Evolutionary conservation across 1,140 invertebrate species (phyloP).

Genomic region (Eriosoma lanigerum): DNA sequence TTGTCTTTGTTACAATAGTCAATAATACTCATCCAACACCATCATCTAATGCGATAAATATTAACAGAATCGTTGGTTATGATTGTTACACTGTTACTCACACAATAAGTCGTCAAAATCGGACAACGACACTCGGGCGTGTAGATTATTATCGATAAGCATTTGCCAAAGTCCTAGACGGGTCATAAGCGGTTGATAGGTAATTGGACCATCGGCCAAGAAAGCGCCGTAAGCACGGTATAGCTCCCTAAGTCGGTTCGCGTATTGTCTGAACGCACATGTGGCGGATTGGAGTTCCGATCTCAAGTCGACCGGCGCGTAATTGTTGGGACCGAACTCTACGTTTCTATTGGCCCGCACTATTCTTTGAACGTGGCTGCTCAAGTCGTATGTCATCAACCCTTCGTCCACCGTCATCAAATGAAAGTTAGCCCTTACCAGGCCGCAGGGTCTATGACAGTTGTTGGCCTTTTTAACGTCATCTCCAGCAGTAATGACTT

Average conservation of each 20-base stretch:
- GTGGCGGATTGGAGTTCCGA: neutral
- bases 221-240: neutral
- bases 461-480: no score
- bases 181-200: neutral
- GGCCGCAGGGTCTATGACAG: neutral
- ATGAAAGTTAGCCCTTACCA: neutral
- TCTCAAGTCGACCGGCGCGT: neutral
- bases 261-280: neutral
- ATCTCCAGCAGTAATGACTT: no score
- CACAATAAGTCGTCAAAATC: conserved; percentile 16
- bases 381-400: neutral
- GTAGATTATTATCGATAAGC: neutral
- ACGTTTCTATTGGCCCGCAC: neutral
- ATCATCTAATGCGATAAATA: no score
- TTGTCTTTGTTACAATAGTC: no score
- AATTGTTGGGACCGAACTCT: neutral
- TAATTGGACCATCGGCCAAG: neutral
- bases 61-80: no score
- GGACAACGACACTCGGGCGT: neutral
- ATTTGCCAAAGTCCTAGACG: conserved; percentile 31
- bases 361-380: neutral
- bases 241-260: neutral
- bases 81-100: conserved; percentile 5
- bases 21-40: no score
- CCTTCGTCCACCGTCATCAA: neutral